A percentile compares a stretch with the other conserved stretches of the same genome.
Conservation (phyloP, 1,140 invertebrate genomes). For the Lasioglossum baleicum region DNA sequence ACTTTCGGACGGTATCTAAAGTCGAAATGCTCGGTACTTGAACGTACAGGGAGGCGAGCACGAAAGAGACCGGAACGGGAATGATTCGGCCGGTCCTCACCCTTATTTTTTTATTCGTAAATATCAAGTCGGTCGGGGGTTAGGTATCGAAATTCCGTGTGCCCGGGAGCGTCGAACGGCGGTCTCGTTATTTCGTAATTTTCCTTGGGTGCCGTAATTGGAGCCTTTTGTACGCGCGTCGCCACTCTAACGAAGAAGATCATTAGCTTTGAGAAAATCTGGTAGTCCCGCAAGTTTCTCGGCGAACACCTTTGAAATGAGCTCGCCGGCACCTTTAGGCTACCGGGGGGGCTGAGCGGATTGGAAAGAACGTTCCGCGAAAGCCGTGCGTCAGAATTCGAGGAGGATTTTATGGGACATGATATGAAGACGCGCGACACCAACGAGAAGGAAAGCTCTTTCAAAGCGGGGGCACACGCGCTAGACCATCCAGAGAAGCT, state of each 20-base stretch:
- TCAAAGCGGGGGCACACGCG: constrained; percentile 51
- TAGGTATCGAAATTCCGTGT: constrained; percentile 40
- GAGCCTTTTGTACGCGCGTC: constrained; percentile 43
- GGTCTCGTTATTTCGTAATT: constrained; percentile 51
- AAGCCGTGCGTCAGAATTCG: constrained; percentile 44
- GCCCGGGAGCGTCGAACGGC: constrained; percentile 46
- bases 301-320: constrained; percentile 46
- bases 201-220: constrained; percentile 43
- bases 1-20: constrained; percentile 22
- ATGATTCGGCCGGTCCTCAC: background rate
- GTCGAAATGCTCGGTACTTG: constrained; percentile 7
- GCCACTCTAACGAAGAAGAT: constrained; percentile 48
- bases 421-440: constrained; percentile 49
- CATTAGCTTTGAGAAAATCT: constrained; percentile 50
- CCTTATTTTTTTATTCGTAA: constrained; percentile 20
- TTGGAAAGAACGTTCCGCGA: constrained; percentile 32
- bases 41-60: background rate
- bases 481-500: constrained; percentile 41
- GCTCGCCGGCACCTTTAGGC: constrained; percentile 42
- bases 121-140: constrained; percentile 12
- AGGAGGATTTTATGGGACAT: constrained; percentile 64
- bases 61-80: background rate
- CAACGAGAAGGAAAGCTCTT: constrained; percentile 68
- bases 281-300: constrained; percentile 46
- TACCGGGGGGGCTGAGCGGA: constrained; percentile 26